Evolutionary conservation across 2,113 vertebrate genomes (phyloP).

Genomic region (Triplophysa tibetana): DNA sequence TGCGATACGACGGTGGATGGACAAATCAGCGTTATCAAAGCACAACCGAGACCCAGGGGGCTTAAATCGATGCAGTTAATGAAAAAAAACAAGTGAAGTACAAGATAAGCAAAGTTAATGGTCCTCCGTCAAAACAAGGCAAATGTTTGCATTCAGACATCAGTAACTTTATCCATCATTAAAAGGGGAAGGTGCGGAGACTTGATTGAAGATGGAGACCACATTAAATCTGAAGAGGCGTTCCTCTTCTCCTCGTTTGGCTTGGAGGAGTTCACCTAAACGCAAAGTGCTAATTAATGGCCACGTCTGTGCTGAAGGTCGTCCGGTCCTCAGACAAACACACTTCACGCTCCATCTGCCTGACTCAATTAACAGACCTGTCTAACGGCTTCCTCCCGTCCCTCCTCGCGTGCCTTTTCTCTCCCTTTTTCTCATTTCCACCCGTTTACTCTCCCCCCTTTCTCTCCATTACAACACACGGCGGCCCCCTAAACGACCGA

Average conservation of each 20-base stretch:
- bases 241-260: slow-evolving; percentile 48
- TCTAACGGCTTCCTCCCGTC: slow-evolving; percentile 56
- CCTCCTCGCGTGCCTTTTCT: slow-evolving; percentile 21
- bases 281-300: slow-evolving; percentile 52
- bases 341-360: slow-evolving; percentile 54
- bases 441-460: slow-evolving; percentile 34
- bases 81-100: slow-evolving; percentile 12
- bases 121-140: slow-evolving; percentile 31
- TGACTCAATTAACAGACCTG: slow-evolving; percentile 61
- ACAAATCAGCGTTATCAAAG: neutral
- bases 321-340: slow-evolving; percentile 58
- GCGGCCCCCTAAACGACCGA: slow-evolving; percentile 52
- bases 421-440: slow-evolving; percentile 23
- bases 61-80: neutral
- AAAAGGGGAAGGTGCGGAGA: slow-evolving; percentile 44
- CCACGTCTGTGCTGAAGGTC: slow-evolving; percentile 63
- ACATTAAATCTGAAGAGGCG: slow-evolving; percentile 45
- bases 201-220: slow-evolving; percentile 49
- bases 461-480: slow-evolving; percentile 56
- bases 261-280: slow-evolving; percentile 55
- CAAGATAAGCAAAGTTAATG: slow-evolving; percentile 22
- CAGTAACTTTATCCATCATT: slow-evolving; percentile 37
- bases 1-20: neutral
- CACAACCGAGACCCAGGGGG: neutral
- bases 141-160: slow-evolving; percentile 51